Base-by-base conservation (phyloP, 2,113 vertebrate genomes). In the Coptodon rendalli region DNA sequence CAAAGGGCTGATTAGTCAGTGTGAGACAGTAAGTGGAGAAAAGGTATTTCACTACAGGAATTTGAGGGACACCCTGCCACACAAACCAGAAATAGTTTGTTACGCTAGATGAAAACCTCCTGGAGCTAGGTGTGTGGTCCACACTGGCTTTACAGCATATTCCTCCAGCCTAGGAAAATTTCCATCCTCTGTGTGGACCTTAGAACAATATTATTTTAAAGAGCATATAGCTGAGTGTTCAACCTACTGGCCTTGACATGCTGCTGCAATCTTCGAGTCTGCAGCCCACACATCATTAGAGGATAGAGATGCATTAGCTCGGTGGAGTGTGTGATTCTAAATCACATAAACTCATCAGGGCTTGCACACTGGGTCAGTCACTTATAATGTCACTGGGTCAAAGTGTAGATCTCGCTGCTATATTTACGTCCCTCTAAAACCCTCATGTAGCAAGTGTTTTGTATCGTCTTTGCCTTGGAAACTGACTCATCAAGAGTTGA, bases 171-270 rank as follows among this genome's bases (percentile, higher is more conserved):
- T 38, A 83, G 82, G 81, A 56, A 91, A 91, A 83, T 94, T 93
- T 95, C 92, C 94, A 89, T 85, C 86, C 91, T 82, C 81, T 80
- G 78, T 57, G 85, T 83, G 93, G 94, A 94, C 93, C 79, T 85
- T 89, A 61, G 78, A 93, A 95, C 88, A 95, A 95, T 94, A 95
- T 95, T 96, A 71, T 87, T 94, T 92, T 92, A 93, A 93, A 87
- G 86, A 84, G 81, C 85, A 12, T 89, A 90, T 90, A 94, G 91
- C 93, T 90, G 93, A 94, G 91, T 86, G 86, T 87, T 94, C 84
- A 92, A 83, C 89, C 82, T 54, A 19, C 80, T n/a, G 89, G 78
- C 90, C 94, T 93, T 93, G 90, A 93, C 84, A 84, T 73, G 13
- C 82, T 68, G 63, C 48, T 87, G 87, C 57, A 90, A 88, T 85